phyloP scores from a whole-genome alignment of 2,888 invertebrate genomes.

The Spodoptera exigua region DNA sequence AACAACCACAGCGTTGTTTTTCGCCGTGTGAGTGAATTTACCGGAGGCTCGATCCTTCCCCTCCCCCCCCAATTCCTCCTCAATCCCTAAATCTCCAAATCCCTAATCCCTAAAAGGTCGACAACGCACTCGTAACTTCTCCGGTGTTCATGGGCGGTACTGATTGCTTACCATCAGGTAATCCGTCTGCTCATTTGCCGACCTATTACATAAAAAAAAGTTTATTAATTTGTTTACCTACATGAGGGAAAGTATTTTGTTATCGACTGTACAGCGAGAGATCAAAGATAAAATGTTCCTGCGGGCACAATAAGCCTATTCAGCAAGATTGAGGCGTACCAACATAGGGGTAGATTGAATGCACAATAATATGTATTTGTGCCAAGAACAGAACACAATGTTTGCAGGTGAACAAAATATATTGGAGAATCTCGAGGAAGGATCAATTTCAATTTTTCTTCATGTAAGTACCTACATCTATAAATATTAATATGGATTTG shows the following conservation, averaged over 20 bases:
- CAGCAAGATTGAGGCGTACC: conserved; percentile 62
- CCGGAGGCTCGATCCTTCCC: too few species aligned
- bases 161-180: too few species aligned
- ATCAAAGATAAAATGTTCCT: conserved; percentile 63
- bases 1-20: too few species aligned
- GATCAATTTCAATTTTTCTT: neutral
- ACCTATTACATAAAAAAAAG: too few species aligned
- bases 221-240: neutral
- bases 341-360: conserved; percentile 22
- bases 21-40: too few species aligned
- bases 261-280: conserved; percentile 17
- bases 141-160: too few species aligned
- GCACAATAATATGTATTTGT: conserved; percentile 37
- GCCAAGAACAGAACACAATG: conserved; percentile 6
- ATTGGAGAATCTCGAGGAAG: conserved; percentile 7
- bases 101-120: too few species aligned
- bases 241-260: conserved; percentile 4
- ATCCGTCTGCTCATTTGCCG: too few species aligned
- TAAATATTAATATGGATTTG: too few species aligned
- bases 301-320: conserved; percentile 75
- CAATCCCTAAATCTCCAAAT: too few species aligned
- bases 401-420: conserved; percentile 15
- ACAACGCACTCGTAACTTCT: too few species aligned
- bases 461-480: neutral
- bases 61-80: neutral